Base-by-base conservation (phyloP, 2,113 vertebrate species). In the Malurus elegans region DNA sequence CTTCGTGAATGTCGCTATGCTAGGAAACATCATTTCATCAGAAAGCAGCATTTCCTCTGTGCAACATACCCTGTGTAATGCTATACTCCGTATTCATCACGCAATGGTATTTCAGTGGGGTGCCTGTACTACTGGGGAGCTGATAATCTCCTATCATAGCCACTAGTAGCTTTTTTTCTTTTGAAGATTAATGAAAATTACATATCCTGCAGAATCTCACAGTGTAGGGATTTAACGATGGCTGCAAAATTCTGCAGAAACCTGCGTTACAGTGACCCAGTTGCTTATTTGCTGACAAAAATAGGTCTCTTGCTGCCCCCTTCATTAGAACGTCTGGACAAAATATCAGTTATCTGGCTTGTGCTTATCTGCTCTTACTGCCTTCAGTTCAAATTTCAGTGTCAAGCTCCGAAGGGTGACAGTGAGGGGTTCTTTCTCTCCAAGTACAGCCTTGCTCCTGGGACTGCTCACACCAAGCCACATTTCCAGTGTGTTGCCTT, bases 361-460 rank as follows among this genome's bases (percentile, higher is more conserved):
- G 31, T 60, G 44, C 20, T 45, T 67, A 16, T 70, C 62, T 76
- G 14, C 64, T 90, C 42, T 75, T 61, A 36, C 38, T 73, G 34
- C 18, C 67, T 90, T 62, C 34, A 19, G 31, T 53, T 88, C 45
- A 54, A 3, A 8, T 74, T 80, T 88, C 48, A 32, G 40, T 40
- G 12, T 9, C 1, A 1, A 47, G 32, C 51, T 86, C 20, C 0
- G 0, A 62, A 54, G 20, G 8, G 38, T 50, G 47, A 51, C 42
- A 4, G 12, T 0, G 2, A 74, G 31, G 31, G 3, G 15, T 53
- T 56, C 56, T 74, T 70, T 34, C 40, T 60, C 44, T 80, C n/a
- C 60, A 42, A n/a, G 16, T 3, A 2, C 32, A 76, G 19, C 42
- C 17, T 18, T 50, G 58, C 31, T 65, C 14, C 25, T 64, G 31